These are phyloP conservation scores for Oncorhynchus gorbuscha DNA, from an alignment of 2,113 vertebrate species.

Conservation along the genomic window DNA sequence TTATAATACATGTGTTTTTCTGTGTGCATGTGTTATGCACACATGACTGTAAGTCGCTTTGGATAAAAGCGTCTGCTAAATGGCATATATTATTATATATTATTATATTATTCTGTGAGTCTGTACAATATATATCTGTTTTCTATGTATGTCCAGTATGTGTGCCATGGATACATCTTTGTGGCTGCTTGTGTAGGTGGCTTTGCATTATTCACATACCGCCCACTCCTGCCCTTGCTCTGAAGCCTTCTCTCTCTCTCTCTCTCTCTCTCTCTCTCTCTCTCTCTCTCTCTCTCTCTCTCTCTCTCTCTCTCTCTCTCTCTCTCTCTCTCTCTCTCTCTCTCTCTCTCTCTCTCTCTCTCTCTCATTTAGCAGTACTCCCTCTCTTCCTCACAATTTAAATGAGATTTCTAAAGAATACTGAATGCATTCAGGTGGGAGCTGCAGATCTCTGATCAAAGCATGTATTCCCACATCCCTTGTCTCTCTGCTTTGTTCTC, in stretches of 20 bases:
- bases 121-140: too few relatives aligned
- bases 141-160: too few relatives aligned
- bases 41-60: too few relatives aligned
- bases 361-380: conserved; percentile 12
- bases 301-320: background rate
- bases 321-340: background rate
- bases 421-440: conserved; percentile 17
- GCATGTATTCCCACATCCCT: conserved; percentile 34
- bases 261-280: background rate
- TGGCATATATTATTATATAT: too few relatives aligned
- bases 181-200: too few relatives aligned
- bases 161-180: too few relatives aligned
- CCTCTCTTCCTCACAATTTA: conserved; percentile 11
- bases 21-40: too few relatives aligned
- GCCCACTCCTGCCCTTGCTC: too few relatives aligned
- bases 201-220: too few relatives aligned
- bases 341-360: background rate
- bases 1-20: too few relatives aligned
- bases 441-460: conserved; percentile 51
- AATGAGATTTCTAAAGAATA: conserved; percentile 17
- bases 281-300: background rate
- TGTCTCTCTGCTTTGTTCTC: conserved; percentile 37
- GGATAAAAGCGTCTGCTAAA: too few relatives aligned
- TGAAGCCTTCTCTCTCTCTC: background rate
- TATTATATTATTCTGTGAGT: too few relatives aligned